phyloP scores from a whole-genome alignment of 2,888 invertebrate species.

The Iselma pallidipennis region DNA sequence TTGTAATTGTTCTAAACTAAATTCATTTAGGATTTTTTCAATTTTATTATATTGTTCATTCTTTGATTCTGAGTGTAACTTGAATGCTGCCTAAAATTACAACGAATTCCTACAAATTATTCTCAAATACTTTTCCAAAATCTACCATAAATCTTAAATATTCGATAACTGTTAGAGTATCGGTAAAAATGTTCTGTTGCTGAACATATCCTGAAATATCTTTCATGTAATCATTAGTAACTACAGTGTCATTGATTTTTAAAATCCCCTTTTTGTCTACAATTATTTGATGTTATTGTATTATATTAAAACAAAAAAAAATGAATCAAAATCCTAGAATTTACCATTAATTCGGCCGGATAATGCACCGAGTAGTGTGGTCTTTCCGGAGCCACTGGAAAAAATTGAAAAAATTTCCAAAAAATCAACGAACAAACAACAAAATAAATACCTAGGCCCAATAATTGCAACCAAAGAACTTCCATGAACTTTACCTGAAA shows the following conservation, averaged over 20 bases:
- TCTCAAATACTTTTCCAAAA: constrained; percentile 18
- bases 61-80: constrained; percentile 67
- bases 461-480: constrained; percentile 75
- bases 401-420: constrained; percentile 12
- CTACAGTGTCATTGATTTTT: constrained; percentile 56
- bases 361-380: constrained; percentile 73
- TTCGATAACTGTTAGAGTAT: constrained; percentile 77
- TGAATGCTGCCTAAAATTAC: constrained; percentile 68
- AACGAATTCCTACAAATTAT: background rate
- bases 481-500: constrained; percentile 69
- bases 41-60: constrained; percentile 51
- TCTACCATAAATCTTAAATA: constrained; percentile 86
- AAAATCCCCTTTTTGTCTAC: constrained; percentile 27
- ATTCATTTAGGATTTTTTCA: constrained; percentile 61
- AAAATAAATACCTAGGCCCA: constrained; percentile 75
- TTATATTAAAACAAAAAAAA: background rate
- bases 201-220: constrained; percentile 84
- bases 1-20: constrained; percentile 74
- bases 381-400: constrained; percentile 76
- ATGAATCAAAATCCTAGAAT: background rate
- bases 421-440: constrained; percentile 6
- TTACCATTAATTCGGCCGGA: constrained; percentile 70
- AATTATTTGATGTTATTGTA: constrained; percentile 2
- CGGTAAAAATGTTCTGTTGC: constrained; percentile 81
- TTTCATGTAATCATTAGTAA: constrained; percentile 68